Evolutionary conservation across 1,140 invertebrate genomes (phyloP), one percentile per base, ranked within the genome.

Genomic region (Batillaria attramentaria): DNA sequence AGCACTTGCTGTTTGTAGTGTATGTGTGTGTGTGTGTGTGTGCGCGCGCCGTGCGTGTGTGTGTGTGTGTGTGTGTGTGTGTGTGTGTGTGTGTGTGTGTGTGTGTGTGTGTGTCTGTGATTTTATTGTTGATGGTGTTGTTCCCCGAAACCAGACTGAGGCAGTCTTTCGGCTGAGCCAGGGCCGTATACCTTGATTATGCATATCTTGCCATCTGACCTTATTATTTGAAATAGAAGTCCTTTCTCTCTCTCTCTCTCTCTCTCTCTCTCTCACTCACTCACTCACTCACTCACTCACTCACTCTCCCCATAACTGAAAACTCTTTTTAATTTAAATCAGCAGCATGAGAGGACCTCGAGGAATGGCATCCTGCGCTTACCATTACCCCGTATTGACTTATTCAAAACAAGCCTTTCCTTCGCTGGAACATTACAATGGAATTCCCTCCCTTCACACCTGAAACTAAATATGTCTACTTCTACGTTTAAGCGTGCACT

Each of bases 191-290:
- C 13, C 24, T 50, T 50, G 46, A 13, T 50, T 13, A 50, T 13
- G 24, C 46, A 50, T 50, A 50, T 50, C 24, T 50, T 50, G 46
- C 46, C 13, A 50, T 50, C 46, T 24, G 24, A 24, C 46, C 24
- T 50, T 50, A 13, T 50, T 66, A n/a, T n/a, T n/a, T n/a, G n/a
- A n/a, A n/a, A n/a, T n/a, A n/a, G n/a, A 31, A 66, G 28, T 66
- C 62, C 31, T 66, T 33, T 66, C 62, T 66, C 28, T 66, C 62
- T 66, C 28, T 66, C 62, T 31, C 28, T 66, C 62, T 10, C 62
- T 66, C 28, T 10, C 28, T 66, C 62, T 66, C 28, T 66, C 62
- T 16, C 28, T 66, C 62, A 13, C 10, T 66, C 62, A 10, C 62
- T 66, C 8, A 13, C 10, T 66, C 33, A 13, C 20, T 66, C 10